Evolutionary conservation across 2,797 vertebrate species (phyloP), one percentile per base, ranked within the genome.

Genomic region (Todus mexicanus): DNA sequence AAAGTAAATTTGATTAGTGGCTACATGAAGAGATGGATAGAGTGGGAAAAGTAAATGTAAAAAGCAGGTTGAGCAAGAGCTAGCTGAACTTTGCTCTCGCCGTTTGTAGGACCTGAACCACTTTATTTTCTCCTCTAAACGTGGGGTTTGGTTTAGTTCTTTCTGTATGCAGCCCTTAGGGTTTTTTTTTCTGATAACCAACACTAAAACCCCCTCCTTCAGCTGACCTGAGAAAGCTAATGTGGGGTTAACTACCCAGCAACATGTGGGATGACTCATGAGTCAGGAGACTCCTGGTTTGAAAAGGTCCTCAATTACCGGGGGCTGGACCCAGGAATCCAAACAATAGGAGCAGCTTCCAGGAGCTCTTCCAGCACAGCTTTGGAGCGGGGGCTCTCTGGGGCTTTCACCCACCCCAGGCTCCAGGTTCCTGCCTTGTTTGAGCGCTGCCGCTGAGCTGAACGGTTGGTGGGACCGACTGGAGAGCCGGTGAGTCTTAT

Each of bases 1-100:
- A 60, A 89, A 87, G 79, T 72, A 76, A 79, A 84, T 79, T 90
- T 87, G 68, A 70, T 79, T 51, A 87, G 77, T 86, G 80, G 60
- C 35, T 86, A 70, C 61, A 71, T 74, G 91, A 73, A 85, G 63
- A 85, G 48, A 59, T 59, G 29, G 77, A 40, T 61, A 69, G 63
- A 90, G 35, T 48, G 57, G 35, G 64, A 73, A 87, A 92, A 87
- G 68, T 64, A 90, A 82, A 76, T 89, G 75, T 82, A 15, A 64
- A 91, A 48, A 87, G 68, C 40, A 27, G 22, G 18, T 92, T 84
- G 71, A 89, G 84, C 64, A 75, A 92, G 64, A 90, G 38, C n/a
- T 37, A 40, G 29, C 31, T 83, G 79, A 84, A 76, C 89, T 90
- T 90, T 87, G 33, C 71, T 87, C 56, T 54, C 59, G 18, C 20